These are phyloP conservation scores for Tetragonula carbonaria DNA, from an alignment of 2,888 invertebrate species.

Conservation along the genomic window DNA sequence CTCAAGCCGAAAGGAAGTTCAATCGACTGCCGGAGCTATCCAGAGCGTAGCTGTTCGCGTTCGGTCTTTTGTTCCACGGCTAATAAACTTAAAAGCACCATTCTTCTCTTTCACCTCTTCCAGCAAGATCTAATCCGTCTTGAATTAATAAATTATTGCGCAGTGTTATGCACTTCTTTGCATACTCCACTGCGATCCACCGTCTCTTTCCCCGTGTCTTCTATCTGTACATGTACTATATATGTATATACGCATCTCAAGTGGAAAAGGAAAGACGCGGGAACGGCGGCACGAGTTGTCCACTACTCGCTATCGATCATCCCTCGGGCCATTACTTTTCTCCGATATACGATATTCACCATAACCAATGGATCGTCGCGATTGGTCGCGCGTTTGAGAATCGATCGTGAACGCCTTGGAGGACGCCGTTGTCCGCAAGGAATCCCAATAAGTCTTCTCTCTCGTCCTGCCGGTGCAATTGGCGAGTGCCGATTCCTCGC, in stretches of 20 bases:
- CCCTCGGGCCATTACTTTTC: background rate
- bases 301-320: background rate
- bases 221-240: background rate
- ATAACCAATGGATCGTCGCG: slow-evolving; percentile 33
- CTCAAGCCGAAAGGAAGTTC: slow-evolving; percentile 63
- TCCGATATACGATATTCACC: slow-evolving; percentile 26
- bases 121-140: slow-evolving; percentile 6
- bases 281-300: background rate
- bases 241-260: background rate
- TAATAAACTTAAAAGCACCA: slow-evolving; percentile 67
- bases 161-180: background rate
- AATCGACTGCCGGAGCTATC: slow-evolving; percentile 56
- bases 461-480: slow-evolving; percentile 46
- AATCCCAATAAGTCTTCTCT: slow-evolving; percentile 61
- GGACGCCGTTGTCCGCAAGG: slow-evolving; percentile 52
- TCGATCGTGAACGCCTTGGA: slow-evolving; percentile 45
- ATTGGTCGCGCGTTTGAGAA: slow-evolving; percentile 39
- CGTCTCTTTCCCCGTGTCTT: background rate
- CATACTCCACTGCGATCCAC: background rate
- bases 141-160: slow-evolving; percentile 33
- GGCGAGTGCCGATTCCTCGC: slow-evolving; percentile 58
- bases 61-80: slow-evolving; percentile 42
- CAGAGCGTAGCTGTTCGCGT: slow-evolving; percentile 27
- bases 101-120: slow-evolving; percentile 41
- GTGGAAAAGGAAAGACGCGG: background rate